Percentiles rank a stretch among this genome's conserved stretches.
These are phyloP conservation scores for Stenolophus ochropezus DNA, from an alignment of 2,888 invertebrate species.

Conservation along the genomic window DNA sequence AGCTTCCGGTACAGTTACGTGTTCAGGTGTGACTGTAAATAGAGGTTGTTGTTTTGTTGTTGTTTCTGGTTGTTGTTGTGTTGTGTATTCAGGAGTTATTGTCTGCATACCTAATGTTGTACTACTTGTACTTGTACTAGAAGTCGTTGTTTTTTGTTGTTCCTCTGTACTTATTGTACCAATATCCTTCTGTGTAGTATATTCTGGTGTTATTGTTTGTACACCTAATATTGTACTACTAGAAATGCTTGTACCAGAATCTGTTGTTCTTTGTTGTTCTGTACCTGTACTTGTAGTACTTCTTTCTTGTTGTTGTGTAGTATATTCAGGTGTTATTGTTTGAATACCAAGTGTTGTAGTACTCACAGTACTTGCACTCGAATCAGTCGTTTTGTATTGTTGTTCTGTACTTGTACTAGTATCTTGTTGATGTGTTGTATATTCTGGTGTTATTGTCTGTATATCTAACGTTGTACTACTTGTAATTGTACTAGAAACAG, in stretches of 20 bases:
- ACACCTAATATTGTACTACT: background rate
- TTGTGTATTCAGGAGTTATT: conserved; percentile 1
- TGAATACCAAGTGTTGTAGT: background rate
- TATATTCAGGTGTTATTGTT: conserved; percentile 10
- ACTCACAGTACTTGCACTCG: background rate
- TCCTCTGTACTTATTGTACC: background rate
- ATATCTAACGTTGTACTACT: conserved; percentile 10
- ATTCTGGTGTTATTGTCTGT: conserved; percentile 17
- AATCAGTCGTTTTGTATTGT: background rate
- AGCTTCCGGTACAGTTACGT: conserved; percentile 13
- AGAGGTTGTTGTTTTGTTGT: background rate
- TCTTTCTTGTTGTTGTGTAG: too few species aligned
- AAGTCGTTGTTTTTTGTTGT: background rate
- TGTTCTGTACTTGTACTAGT: background rate
- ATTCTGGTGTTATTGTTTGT: conserved; percentile 33
- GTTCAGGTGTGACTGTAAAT: conserved; percentile 39
- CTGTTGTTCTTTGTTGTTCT: background rate
- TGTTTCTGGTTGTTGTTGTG: too few species aligned
- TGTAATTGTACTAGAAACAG: background rate
- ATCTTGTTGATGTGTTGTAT: background rate
- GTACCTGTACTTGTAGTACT: too few species aligned
- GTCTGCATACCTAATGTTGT: background rate
- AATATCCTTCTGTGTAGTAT: background rate
- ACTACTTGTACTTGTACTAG: background rate
- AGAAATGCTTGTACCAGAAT: background rate